Evolutionary conservation across 2,113 vertebrate species (phyloP).

Genomic region (Ameiurus melas): DNA sequence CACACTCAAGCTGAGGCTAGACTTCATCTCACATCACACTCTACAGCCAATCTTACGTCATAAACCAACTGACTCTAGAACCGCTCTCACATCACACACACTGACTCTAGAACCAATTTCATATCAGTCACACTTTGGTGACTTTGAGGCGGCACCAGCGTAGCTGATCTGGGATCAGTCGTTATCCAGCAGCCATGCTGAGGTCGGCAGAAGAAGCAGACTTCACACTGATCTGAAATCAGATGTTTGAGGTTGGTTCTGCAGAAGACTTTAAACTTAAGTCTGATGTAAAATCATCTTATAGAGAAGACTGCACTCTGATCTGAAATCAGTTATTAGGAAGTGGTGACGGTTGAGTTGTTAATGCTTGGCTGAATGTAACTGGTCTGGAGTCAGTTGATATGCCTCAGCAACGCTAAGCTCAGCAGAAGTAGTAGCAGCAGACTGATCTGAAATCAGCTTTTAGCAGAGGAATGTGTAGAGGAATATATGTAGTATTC

Average conservation of each 20-base stretch:
- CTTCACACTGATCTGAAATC: not conserved
- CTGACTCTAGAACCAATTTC: not conserved
- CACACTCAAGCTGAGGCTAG: not conserved
- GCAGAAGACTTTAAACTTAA: not conserved
- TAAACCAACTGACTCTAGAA: not conserved
- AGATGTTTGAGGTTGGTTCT: not conserved
- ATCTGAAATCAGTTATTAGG: not conserved
- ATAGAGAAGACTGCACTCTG: not conserved
- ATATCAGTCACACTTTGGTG: not conserved
- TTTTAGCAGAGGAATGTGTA: not conserved
- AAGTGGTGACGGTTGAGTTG: not conserved
- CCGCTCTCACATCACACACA: not conserved
- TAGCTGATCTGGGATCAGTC: conserved; percentile 24
- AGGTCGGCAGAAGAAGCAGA: not conserved
- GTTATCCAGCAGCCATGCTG: not conserved
- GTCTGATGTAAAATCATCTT: not conserved
- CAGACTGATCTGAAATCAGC: not conserved
- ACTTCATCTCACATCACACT: too few species aligned
- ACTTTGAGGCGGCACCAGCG: not conserved
- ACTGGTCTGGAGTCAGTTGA: not conserved
- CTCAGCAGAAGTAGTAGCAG: not conserved
- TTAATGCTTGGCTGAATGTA: not conserved
- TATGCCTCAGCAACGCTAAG: not conserved
- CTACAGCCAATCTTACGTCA: not conserved
- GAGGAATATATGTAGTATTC: too few species aligned